Percentiles rank a stretch among this genome's conserved stretches.
phyloP scores from a whole-genome alignment of 1,140 invertebrate species.

The Pseudomyrmex gracilis region DNA sequence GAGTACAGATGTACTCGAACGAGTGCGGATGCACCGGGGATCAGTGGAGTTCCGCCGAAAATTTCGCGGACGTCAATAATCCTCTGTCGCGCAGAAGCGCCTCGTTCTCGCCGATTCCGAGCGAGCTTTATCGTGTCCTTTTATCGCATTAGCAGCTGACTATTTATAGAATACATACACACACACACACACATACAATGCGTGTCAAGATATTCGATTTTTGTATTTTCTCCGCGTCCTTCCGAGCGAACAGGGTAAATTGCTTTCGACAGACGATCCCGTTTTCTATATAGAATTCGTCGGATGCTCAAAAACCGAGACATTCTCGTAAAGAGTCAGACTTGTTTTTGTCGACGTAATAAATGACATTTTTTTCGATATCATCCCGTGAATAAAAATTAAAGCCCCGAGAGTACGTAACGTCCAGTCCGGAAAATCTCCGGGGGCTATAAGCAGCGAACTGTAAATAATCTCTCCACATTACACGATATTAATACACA shows the following conservation, averaged over 20 bases:
- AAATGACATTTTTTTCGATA: background rate
- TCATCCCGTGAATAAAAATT: no score
- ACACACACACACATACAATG: background rate
- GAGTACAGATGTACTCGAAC: constrained; percentile 42
- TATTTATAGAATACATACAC: constrained; percentile 15
- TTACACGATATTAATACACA: background rate
- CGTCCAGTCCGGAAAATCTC: background rate
- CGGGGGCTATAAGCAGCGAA: background rate
- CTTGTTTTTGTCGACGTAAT: background rate
- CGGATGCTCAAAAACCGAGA: background rate
- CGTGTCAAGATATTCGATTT: constrained; percentile 32
- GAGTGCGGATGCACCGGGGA: constrained; percentile 7
- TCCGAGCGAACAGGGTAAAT: constrained; percentile 1
- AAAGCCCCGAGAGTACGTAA: background rate
- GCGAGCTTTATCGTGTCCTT: constrained; percentile 10
- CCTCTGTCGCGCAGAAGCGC: background rate
- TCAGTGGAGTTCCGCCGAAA: background rate
- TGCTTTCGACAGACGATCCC: background rate
- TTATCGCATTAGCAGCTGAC: background rate
- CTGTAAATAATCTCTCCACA: background rate
- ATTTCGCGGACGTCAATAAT: constrained; percentile 43
- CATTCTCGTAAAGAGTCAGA: background rate
- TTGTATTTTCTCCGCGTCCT: background rate
- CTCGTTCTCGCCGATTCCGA: background rate
- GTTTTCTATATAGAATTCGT: no score